phyloP scores from a whole-genome alignment of 2,797 vertebrate genomes.

The Danio choprae region DNA sequence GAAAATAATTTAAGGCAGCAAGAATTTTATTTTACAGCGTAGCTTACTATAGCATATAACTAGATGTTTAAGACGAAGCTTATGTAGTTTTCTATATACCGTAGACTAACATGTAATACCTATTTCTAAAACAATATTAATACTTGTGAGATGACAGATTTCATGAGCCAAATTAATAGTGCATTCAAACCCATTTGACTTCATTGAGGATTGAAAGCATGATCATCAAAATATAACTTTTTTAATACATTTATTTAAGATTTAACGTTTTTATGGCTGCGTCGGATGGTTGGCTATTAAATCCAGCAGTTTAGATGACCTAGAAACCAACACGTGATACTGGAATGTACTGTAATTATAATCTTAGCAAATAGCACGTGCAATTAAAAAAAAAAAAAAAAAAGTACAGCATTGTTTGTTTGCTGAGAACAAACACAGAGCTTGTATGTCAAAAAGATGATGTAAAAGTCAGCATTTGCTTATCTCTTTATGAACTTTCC shows the following conservation, averaged over 20 bases:
- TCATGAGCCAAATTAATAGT: no score
- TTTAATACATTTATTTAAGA: neutral
- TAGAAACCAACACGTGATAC: neutral
- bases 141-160: neutral
- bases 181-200: neutral
- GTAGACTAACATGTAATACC: neutral
- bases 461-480: conserved; percentile 70
- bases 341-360: no score
- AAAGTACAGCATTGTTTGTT: conserved; percentile 9
- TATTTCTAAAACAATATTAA: neutral
- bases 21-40: no score
- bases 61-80: neutral
- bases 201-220: neutral
- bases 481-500: conserved; percentile 71
- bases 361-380: neutral
- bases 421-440: conserved; percentile 1
- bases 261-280: neutral
- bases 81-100: neutral
- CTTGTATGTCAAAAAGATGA: conserved; percentile 12
- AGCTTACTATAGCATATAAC: neutral
- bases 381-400: neutral
- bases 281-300: neutral
- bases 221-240: neutral
- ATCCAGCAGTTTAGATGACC: neutral
- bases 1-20: no score